Evolutionary conservation across 1,140 invertebrate species (phyloP).

Genomic region (Macrobrachium nipponense): DNA sequence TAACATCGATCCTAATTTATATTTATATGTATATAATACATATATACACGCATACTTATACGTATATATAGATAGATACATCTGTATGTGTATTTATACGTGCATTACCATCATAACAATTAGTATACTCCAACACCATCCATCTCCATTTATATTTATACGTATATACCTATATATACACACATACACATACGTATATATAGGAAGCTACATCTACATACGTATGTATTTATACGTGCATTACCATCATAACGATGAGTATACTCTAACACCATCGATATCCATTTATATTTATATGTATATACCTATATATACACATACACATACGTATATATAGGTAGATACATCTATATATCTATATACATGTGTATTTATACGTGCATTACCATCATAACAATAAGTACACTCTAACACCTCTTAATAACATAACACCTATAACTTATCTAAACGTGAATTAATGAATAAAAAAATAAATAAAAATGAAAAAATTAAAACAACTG

Average conservation of each 20-base stretch:
- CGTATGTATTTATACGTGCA: too few relatives aligned
- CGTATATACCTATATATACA: not conserved
- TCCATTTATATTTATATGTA: too few relatives aligned
- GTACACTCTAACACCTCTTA: not conserved
- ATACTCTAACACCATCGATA: too few relatives aligned
- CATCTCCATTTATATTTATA: too few relatives aligned
- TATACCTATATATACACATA: not conserved
- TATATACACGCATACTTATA: not conserved
- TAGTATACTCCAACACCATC: too few relatives aligned
- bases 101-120: too few relatives aligned
- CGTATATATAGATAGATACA: not conserved
- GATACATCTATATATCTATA: conserved; percentile 8
- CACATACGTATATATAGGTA: not conserved
- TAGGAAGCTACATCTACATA: not conserved
- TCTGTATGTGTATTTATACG: not conserved
- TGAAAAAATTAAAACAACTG: not conserved
- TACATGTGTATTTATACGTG: not conserved
- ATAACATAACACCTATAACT: not conserved
- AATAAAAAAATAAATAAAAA: not conserved
- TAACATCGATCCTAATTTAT: not conserved
- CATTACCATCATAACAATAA: not conserved
- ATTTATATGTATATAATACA: not conserved
- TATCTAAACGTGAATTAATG: not conserved
- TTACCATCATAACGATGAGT: too few relatives aligned
- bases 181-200: not conserved